phyloP scores from a whole-genome alignment of 2,888 invertebrate species.

The Thecophora atra region DNA sequence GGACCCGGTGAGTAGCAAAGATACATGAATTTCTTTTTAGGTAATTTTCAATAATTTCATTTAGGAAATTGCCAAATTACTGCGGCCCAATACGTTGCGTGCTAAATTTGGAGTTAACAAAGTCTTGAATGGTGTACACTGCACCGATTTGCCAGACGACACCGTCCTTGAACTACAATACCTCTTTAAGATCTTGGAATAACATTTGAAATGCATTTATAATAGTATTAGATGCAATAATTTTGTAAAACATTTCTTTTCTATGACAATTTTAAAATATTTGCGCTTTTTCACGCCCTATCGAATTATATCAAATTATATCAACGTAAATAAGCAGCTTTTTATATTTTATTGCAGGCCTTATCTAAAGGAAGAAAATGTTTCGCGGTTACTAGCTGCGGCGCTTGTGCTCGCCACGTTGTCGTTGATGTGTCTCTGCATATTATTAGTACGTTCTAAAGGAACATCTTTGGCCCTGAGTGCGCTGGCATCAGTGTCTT shows the following conservation, averaged over 20 bases:
- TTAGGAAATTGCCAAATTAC: constrained; percentile 84
- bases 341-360: too few species aligned
- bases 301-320: too few species aligned
- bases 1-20: constrained; percentile 77
- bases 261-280: not conserved
- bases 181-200: constrained; percentile 77
- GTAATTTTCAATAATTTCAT: constrained; percentile 38
- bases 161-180: constrained; percentile 83
- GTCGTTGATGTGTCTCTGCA: constrained; percentile 30
- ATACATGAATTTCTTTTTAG: not conserved
- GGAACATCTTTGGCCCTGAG: not conserved
- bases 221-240: not conserved
- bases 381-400: not conserved
- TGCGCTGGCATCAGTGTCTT: constrained; percentile 21
- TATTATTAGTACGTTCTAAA: not conserved
- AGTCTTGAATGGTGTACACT: constrained; percentile 89
- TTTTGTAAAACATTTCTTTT: not conserved
- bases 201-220: constrained; percentile 5
- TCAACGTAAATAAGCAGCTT: too few species aligned
- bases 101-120: constrained; percentile 85
- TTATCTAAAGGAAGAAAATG: not conserved
- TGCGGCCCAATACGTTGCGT: constrained; percentile 84
- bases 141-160: constrained; percentile 92
- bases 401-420: constrained; percentile 51
- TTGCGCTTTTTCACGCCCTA: not conserved